Conservation (phyloP, 2,888 invertebrate species). For the Aproaerema taeniolella region DNA sequence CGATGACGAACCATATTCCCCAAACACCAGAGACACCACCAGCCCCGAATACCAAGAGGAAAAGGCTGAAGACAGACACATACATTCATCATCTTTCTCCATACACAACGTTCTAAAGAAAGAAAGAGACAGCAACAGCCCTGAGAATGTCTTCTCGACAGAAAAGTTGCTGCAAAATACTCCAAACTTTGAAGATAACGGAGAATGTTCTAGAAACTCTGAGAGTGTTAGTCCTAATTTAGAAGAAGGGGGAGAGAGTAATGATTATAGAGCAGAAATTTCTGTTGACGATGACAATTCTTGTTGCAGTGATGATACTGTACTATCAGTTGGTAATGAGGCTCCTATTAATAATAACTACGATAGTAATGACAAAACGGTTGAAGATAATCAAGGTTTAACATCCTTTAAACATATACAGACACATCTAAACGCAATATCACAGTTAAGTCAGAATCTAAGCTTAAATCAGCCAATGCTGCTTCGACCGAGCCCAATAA, state of each 20-base stretch:
- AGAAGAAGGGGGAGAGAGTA: conserved; percentile 46
- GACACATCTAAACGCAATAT: conserved; percentile 82
- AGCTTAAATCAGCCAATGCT: conserved; percentile 62
- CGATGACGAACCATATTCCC: conserved; percentile 67
- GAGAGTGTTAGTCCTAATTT: conserved; percentile 50
- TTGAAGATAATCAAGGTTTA: conserved; percentile 48
- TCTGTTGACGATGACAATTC: conserved; percentile 78
- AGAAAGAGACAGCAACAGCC: conserved; percentile 63
- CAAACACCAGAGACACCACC: conserved; percentile 57
- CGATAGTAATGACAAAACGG: conserved; percentile 32
- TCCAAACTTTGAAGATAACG: conserved; percentile 52
- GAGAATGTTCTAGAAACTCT: conserved; percentile 43
- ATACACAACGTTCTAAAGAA: conserved; percentile 72
- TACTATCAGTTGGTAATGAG: conserved; percentile 89
- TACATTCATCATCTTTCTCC: conserved; percentile 62
- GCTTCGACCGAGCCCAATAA: conserved; percentile 64
- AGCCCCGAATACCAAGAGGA: conserved; percentile 62
- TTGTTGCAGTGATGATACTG: conserved; percentile 87
- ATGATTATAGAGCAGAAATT: conserved; percentile 50
- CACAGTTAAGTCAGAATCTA: conserved; percentile 78
- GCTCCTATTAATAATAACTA: conserved; percentile 68
- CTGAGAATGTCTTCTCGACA: conserved; percentile 69
- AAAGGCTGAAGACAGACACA: conserved; percentile 46
- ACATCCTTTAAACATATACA: conserved; percentile 82
- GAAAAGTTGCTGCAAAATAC: conserved; percentile 66